Percentiles rank a stretch among this genome's conserved stretches.
These are phyloP conservation scores for Callipepla californica DNA, from an alignment of 2,113 vertebrate species.

Conservation along the genomic window DNA sequence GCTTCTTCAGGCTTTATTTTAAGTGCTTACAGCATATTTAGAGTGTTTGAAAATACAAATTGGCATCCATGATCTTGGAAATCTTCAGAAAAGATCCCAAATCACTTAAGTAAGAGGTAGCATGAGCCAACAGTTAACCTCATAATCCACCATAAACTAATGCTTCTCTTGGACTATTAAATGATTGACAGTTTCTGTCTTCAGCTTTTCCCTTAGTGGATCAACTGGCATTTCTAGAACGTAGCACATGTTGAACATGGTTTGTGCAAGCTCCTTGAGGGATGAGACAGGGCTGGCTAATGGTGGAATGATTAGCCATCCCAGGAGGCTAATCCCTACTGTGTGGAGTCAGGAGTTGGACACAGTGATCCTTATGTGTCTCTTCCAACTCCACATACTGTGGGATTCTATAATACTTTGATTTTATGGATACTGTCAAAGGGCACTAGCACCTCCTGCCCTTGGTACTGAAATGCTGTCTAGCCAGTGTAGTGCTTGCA, in stretches of 20 bases:
- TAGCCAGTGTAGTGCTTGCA: background rate
- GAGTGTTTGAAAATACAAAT: background rate
- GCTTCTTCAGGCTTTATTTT: background rate
- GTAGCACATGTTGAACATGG: background rate
- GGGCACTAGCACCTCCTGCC: background rate
- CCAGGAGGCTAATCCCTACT: background rate
- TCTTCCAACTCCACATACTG: too few relatives aligned
- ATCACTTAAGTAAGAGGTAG: background rate
- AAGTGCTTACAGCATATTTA: constrained; percentile 8
- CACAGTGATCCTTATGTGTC: too few relatives aligned
- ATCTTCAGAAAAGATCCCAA: background rate
- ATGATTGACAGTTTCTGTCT: background rate
- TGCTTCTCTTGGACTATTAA: background rate
- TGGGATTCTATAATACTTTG: too few relatives aligned
- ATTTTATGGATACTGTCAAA: background rate
- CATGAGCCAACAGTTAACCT: background rate
- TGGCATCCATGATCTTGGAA: background rate
- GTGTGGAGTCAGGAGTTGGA: too few relatives aligned
- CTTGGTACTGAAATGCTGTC: background rate
- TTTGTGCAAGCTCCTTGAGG: background rate
- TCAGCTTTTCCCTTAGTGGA: background rate
- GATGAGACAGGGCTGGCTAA: background rate
- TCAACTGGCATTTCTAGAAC: background rate
- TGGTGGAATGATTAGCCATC: background rate
- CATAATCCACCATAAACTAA: background rate